Percentiles rank a stretch among this genome's conserved stretches.
Conservation (phyloP, 2,113 vertebrate species). For the Rutilus rutilus region DNA sequence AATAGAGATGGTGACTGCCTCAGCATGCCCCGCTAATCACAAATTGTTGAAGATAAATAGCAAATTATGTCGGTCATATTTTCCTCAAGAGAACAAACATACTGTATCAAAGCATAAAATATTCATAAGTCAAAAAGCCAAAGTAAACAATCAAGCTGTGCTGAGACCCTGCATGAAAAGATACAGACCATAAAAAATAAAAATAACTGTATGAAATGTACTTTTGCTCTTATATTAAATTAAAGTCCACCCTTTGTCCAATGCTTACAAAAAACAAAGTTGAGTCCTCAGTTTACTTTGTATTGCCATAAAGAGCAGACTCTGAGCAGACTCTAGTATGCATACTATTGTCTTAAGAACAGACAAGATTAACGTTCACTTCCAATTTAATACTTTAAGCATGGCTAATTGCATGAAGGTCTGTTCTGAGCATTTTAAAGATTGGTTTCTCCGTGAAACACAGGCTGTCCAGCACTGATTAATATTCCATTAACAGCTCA, state of each 20-base stretch:
- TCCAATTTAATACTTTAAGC: background rate
- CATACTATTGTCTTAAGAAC: background rate
- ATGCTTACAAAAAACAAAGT: background rate
- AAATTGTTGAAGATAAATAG: background rate
- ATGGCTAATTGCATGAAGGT: slow-evolving; percentile 21
- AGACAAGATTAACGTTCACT: background rate
- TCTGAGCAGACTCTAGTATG: slow-evolving; percentile 4
- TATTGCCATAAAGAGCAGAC: background rate
- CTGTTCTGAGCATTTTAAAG: slow-evolving; percentile 14
- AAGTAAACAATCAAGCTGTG: slow-evolving; percentile 9
- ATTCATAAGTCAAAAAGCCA: slow-evolving; percentile 6
- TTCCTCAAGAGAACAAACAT: background rate
- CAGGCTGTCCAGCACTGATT: slow-evolving; percentile 42
- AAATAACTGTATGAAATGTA: background rate
- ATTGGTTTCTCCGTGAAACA: slow-evolving; percentile 36
- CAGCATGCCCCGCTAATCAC: background rate
- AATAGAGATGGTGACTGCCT: background rate
- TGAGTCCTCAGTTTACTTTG: background rate
- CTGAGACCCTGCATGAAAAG: background rate
- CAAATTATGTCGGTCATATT: background rate
- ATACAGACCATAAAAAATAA: background rate
- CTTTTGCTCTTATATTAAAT: background rate
- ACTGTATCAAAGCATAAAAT: background rate
- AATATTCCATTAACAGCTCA: slow-evolving; percentile 61
- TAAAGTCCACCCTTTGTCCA: background rate